Conservation (phyloP, 2,888 invertebrate genomes). For the Clanis bilineata region DNA sequence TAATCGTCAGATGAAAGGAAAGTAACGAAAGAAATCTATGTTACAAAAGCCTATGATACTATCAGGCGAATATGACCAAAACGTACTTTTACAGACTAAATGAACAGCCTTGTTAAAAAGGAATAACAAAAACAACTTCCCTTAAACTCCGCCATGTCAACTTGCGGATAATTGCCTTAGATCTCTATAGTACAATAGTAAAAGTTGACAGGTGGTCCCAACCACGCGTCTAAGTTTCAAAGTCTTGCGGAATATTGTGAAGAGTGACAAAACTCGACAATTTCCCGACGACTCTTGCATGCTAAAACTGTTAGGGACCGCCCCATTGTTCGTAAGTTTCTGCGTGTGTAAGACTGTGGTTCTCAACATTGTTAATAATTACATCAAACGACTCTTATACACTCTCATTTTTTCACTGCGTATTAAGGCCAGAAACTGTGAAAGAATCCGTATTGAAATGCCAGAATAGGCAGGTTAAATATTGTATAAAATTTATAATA, state of each 20-base stretch:
- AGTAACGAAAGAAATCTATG: too few relatives aligned
- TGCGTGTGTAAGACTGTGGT: not conserved
- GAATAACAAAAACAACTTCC: not conserved
- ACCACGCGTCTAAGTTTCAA: not conserved
- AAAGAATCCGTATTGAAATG: too few relatives aligned
- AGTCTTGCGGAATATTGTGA: constrained; percentile 14
- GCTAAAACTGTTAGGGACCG: constrained; percentile 14
- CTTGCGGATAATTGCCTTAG: not conserved
- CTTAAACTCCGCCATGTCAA: not conserved
- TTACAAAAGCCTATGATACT: too few relatives aligned
- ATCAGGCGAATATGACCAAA: too few relatives aligned
- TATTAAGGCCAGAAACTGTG: too few relatives aligned
- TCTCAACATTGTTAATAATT: not conserved
- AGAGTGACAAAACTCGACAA: constrained; percentile 17
- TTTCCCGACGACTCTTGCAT: constrained; percentile 2
- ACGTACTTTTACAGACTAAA: too few relatives aligned
- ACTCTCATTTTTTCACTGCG: too few relatives aligned
- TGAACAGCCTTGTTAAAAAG: too few relatives aligned
- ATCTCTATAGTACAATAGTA: not conserved
- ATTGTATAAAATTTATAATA: too few relatives aligned
- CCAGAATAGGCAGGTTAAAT: too few relatives aligned
- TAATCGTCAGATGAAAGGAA: too few relatives aligned
- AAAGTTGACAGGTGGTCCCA: not conserved
- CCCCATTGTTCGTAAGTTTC: constrained; percentile 4
- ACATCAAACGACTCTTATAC: too few relatives aligned